phyloP scores from a whole-genome alignment of 2,113 vertebrate species.

The Microtus montanus region DNA sequence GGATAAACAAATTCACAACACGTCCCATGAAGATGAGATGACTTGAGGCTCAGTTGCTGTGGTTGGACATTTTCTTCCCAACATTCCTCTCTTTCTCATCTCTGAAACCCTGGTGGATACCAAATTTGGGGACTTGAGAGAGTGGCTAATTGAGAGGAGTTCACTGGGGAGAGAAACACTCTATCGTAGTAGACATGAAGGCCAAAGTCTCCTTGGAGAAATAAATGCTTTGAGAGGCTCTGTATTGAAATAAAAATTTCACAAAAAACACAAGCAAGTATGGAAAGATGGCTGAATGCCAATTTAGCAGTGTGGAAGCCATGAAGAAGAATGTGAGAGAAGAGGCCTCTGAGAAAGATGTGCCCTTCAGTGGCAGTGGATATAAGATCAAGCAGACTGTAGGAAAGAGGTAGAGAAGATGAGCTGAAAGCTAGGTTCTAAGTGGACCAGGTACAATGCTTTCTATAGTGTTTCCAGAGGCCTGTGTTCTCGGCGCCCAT shows the following conservation, averaged over 20 bases:
- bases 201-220: not conserved
- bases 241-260: not conserved
- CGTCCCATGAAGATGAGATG: not conserved
- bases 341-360: not conserved
- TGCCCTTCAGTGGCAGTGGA: not conserved
- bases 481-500: accelerated
- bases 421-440: not conserved
- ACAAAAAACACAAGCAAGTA: not conserved
- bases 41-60: not conserved
- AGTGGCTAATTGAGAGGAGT: not conserved
- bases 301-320: not conserved
- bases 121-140: not conserved
- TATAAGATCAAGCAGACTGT: not conserved
- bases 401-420: not conserved
- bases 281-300: too few species aligned
- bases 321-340: not conserved
- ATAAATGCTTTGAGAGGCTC: too few species aligned
- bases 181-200: not conserved
- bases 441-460: not conserved
- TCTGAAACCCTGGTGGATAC: not conserved
- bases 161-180: not conserved
- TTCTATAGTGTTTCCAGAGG: accelerated
- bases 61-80: not conserved
- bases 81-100: not conserved
- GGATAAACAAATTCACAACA: not conserved